Evolutionary conservation across 2,888 invertebrate genomes (phyloP).

Genomic region (Branchellion lobata): DNA sequence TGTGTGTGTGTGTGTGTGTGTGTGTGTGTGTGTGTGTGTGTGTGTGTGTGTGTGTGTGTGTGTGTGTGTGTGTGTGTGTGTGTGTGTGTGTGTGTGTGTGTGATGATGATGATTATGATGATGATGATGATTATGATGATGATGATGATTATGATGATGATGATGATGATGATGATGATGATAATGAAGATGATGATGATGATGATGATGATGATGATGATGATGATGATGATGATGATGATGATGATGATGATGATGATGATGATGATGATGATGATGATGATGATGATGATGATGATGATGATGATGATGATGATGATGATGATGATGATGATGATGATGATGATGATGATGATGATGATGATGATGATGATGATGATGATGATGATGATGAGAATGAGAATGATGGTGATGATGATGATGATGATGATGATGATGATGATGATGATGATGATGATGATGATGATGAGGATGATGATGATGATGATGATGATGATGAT

Average conservation of each 20-base stretch:
- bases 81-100: not conserved
- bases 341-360: not conserved
- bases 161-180: no score
- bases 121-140: no score
- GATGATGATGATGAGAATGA: slow-evolving; percentile 20
- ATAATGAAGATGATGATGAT: no score
- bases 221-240: not conserved
- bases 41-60: no score
- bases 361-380: slow-evolving; percentile 44
- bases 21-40: no score
- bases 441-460: not conserved
- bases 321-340: not conserved
- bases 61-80: no score
- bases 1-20: no score
- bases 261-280: not conserved
- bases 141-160: no score
- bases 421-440: slow-evolving; percentile 8
- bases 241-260: not conserved
- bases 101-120: no score
- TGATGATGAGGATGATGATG: no score
- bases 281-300: not conserved
- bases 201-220: slow-evolving; percentile 7
- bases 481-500: no score
- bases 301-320: not conserved
- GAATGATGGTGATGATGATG: slow-evolving; percentile 32